Base-by-base conservation (phyloP, 2,888 invertebrate genomes). In the Caenorhabditis sinica region DNA sequence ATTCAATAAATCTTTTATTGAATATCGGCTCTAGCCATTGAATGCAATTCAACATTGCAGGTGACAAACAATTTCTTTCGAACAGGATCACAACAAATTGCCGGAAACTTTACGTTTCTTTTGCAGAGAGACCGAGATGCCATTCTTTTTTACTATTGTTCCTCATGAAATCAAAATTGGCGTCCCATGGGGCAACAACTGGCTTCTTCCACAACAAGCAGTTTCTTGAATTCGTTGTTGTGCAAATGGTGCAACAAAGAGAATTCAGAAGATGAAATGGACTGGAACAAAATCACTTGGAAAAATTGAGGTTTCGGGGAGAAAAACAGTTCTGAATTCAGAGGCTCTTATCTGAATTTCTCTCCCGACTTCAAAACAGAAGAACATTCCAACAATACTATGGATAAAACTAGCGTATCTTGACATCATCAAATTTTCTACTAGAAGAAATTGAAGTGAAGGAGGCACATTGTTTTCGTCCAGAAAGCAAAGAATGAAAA, bases 111-210 rank as follows among this genome's bases (percentile, higher is more conserved):
- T n/a, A 40, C 53, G 25, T 33, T 63, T 73, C 49, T 36, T 40
- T 40, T 36, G 63, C 51, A 40, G 20, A 60, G 3, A 25, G n/a
- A n/a, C n/a, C n/a, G n/a, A n/a, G 36, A 25, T 56, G 36, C 15
- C 65, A 23, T 63, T 63, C 36, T 53, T 23, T 40, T 72, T 45
- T 60, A 60, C 65, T 45, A 75, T 66, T 76, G 58, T 68, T 76
- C n/a, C 75, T 68, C 58, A 15, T 23, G 11, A 45, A 75, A 76
- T 76, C 75, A 76, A 76, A 76, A 76, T 68, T 68, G 66, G 58
- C 43, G 56, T 75, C 75, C 75, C 75, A 56, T 43, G 75, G 56
- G 75, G 66, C 56, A 5, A 20, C 20, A 56, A n/a, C 33, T 33
- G 45, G 5, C 17, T 13, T 49, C 36, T 20, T 72, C 20, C 30